Base-by-base conservation (phyloP, 2,888 invertebrate species). In the Gymnosoma rotundatum region DNA sequence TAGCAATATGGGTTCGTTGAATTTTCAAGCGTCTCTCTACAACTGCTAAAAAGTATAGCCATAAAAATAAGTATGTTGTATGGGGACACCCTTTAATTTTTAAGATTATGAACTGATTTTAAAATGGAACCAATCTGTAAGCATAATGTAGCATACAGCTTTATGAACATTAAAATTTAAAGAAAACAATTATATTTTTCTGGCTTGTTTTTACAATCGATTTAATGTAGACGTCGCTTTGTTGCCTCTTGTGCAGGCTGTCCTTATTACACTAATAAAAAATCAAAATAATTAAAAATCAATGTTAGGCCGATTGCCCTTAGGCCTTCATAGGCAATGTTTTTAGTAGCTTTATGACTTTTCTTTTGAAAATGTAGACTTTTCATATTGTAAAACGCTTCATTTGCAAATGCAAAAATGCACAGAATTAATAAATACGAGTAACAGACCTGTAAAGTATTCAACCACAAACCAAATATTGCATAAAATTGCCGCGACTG, bases 271-370 rank as follows among this genome's bases (percentile, higher is more conserved):
- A 48, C 25, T 12, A 50, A 66, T n/a, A 18, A 36, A 4, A 66
- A 32, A 64, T 10, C 7, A 6, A 2, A 64, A 25, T 48, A 64
- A 64, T 64, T 64, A 50, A 50, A 64, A 64, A 64, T 64, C 38
- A 50, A 2, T 48, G 42, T 12, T 32, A 32, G 10, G 38, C 1
- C 38, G 38, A 38, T 2, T 64, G 48, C 48, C 25, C 48, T 25
- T 25, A 64, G 32, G 48, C 1, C 48, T 50, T 36, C n/a, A 50
- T 12, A 36, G 38, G 21, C 38, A 14, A 54, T 6, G 38, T 16
- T 67, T 54, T 54, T 10, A 38, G 16, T 9, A 54, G 52, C 36
- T 42, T 38, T 50, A 25, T n/a, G 21, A 16, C 16, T 50, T 20
- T 8, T 38, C 20, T 52, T 20, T 18, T 8, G 1, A 16, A 61